Evolutionary conservation across 1,140 invertebrate genomes (phyloP), one percentile per base, ranked within the genome.

Genomic region (Drosophila cardini): DNA sequence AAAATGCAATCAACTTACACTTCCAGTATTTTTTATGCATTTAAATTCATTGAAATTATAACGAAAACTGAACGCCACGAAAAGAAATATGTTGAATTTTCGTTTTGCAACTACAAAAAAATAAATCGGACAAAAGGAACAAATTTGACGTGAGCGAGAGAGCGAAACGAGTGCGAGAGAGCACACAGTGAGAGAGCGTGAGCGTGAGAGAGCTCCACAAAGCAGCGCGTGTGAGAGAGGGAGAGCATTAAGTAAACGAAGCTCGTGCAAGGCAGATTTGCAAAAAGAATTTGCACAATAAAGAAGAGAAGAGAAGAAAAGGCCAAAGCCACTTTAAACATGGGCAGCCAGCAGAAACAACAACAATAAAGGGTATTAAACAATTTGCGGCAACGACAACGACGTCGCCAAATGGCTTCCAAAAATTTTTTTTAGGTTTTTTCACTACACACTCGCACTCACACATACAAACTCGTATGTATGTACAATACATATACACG

Each of bases 251-350:
- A 87, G 67, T 82, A 78, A 87, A 82, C 82, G 82, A 87, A 87
- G 75, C 79, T 74, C 58, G 82, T 82, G 79, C 78, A 86, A 72
- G 53, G 77, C 81, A 86, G 75, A 87, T 86, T 86, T 80, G 83
- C 79, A 67, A 84, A 83, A 78, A 76, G 67, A 56, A 50, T 78
- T 78, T 60, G 60, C 53, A 58, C 21, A 61, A 58, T 68, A 60
- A 61, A 61, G 52, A 34, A 71, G 45, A 58, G 34, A 63, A 63
- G 55, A 73, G 64, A 34, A 62, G 65, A 74, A 74, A 74, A 74
- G 52, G 52, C 57, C 57, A 62, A 26, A 70, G 58, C 65, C 72
- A 74, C 65, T 74, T 70, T 74, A 70, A 74, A 69, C 72, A 72
- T 60, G 55, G 53, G 53, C 46, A 61, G 34, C 64, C 55, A 46